phyloP scores from a whole-genome alignment of 2,888 invertebrate species.

The Zele albiditarsus region DNA sequence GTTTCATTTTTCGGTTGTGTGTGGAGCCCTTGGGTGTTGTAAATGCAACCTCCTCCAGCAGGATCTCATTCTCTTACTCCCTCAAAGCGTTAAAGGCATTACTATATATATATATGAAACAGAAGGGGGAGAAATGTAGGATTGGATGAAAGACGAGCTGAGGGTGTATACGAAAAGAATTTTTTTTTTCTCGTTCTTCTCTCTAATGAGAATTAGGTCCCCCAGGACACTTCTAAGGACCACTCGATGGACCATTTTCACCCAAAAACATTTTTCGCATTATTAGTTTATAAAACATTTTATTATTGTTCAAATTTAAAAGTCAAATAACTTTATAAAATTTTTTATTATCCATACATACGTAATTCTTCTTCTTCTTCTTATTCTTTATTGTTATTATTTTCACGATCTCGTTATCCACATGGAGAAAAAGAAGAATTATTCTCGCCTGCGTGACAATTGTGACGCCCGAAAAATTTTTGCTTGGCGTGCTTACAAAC shows the following conservation, averaged over 20 bases:
- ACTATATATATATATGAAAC: not conserved
- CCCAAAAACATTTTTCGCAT: slow-evolving; percentile 12
- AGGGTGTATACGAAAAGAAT: not conserved
- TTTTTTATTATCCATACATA: not conserved
- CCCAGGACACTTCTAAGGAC: slow-evolving; percentile 37
- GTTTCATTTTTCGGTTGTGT: slow-evolving; percentile 43
- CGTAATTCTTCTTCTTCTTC: not conserved
- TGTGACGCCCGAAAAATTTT: slow-evolving; percentile 31
- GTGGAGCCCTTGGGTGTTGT: slow-evolving; percentile 46
- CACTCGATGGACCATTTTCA: slow-evolving; percentile 40
- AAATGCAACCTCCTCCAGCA: slow-evolving; percentile 48
- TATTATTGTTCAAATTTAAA: not conserved
- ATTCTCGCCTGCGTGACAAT: slow-evolving; percentile 10
- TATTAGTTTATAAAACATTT: not conserved
- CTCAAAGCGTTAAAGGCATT: not conserved
- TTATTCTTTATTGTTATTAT: not conserved
- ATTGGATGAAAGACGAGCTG: slow-evolving; percentile 1
- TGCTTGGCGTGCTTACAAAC: slow-evolving; percentile 37
- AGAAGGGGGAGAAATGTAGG: not conserved
- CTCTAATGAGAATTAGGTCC: slow-evolving; percentile 47
- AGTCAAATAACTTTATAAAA: not conserved
- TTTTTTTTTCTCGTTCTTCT: slow-evolving; percentile 32
- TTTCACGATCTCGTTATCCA: slow-evolving; percentile 23
- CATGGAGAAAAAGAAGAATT: not conserved
- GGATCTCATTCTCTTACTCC: slow-evolving; percentile 40